These are phyloP conservation scores for Lacerta viridis DNA, from an alignment of 2,797 vertebrate genomes.

Conservation along the genomic window DNA sequence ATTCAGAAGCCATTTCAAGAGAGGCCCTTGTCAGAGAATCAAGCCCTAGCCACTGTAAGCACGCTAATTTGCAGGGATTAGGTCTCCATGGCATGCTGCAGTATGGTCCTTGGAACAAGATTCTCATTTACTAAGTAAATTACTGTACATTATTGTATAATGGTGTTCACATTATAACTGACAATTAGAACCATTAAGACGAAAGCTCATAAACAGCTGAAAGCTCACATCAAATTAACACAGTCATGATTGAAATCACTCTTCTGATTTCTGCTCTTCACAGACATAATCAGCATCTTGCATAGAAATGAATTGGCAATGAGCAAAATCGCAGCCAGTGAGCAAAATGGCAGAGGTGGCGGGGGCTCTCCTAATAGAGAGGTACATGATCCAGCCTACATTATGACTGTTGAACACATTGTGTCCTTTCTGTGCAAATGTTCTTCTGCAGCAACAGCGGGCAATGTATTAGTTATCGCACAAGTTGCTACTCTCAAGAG, in stretches of 20 bases:
- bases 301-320: conserved; percentile 70
- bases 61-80: conserved; percentile 68
- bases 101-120: conserved; percentile 75
- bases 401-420: neutral
- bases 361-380: neutral
- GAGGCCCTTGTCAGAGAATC: conserved; percentile 46
- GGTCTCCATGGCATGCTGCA: conserved; percentile 64
- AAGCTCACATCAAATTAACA: conserved; percentile 80
- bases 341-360: neutral
- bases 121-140: conserved; percentile 79
- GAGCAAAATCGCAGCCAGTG: conserved; percentile 32
- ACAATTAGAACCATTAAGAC: conserved; percentile 78
- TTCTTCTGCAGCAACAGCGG: conserved; percentile 19
- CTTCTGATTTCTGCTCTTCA: conserved; percentile 78
- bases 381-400: neutral
- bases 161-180: conserved; percentile 78
- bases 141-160: conserved; percentile 77
- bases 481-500: neutral
- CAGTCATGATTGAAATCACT: conserved; percentile 78
- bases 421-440: conserved; percentile 7
- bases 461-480: neutral
- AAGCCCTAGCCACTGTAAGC: conserved; percentile 62
- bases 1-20: conserved; percentile 50
- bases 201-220: conserved; percentile 78
- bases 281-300: conserved; percentile 75